These are phyloP conservation scores for Terebella lapidaria DNA, from an alignment of 2,888 invertebrate species.

Conservation along the genomic window DNA sequence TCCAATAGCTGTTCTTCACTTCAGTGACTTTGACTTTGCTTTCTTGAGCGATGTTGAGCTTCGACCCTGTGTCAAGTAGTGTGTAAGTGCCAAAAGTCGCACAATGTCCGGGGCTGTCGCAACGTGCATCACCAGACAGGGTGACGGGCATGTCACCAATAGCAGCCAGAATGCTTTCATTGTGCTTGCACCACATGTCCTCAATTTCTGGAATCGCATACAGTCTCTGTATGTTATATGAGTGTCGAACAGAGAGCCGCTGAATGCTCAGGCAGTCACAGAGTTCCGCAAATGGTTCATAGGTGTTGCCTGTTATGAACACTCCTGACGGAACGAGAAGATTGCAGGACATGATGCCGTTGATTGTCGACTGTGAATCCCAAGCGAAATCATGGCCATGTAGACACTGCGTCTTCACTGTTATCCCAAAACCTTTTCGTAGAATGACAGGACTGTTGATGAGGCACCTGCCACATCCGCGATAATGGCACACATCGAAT, in stretches of 20 bases:
- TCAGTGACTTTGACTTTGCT: neutral
- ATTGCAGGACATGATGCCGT: neutral
- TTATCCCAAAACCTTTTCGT: neutral
- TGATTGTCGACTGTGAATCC: neutral
- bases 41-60: neutral
- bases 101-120: conserved; percentile 2
- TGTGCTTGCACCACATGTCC: neutral
- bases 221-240: neutral
- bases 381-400: neutral
- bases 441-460: neutral
- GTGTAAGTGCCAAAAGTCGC: neutral
- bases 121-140: neutral
- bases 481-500: no score
- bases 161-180: neutral
- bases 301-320: neutral
- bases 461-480: no score
- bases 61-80: neutral
- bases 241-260: neutral
- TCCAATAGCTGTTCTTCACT: neutral
- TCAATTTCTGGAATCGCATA: neutral
- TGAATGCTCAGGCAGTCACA: neutral
- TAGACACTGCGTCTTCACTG: neutral
- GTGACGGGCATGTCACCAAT: neutral
- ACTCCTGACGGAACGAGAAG: neutral
- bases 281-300: neutral